Evolutionary conservation across 2,888 invertebrate species (phyloP), one percentile per base, ranked within the genome.

Genomic region (Vanessa cardui): DNA sequence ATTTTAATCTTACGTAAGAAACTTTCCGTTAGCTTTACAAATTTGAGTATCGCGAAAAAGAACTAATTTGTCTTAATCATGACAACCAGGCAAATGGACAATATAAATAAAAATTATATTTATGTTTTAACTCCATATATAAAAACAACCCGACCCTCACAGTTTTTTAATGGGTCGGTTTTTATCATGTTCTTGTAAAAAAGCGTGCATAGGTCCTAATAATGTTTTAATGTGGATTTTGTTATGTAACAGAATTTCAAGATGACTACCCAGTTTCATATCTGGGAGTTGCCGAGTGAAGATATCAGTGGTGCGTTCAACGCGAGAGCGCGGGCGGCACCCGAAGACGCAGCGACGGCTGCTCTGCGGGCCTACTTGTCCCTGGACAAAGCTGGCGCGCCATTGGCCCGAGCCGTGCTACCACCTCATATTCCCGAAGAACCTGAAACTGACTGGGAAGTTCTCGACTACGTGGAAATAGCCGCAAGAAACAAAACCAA

Each of bases 401-500:
- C 96, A 0, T 77, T 96, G 59, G 86, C 94, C 59, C 94, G 94
- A 1, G 90, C 93, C 1, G 88, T 95, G n/a, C 83, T 92, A 16
- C 93, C 94, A 2, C 93, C 91, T 0, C 83, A 88, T 46, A 80
- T 91, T n/a, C 85, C 87, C 5, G 90, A 92, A 6, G 93, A 94
- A 58, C 87, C 90, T 0, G 94, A 94, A 70, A 85, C 91, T 60
- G 93, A 94, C 72, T 96, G 96, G 96, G 94, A 94, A 78, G 95
- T 94, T 49, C 83, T 94, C 21, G 96, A 96, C 85, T 96, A 96
- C 79, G 83, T 96, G 4, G 95, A 95, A 74, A 78, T 96, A 70
- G 93, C 64, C 6, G 52, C 72, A 12, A 77, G 74, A 44, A 76
- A 74, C 52, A 61, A 69, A 60, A 71, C 73, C 8, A 56, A 68